phyloP scores from a whole-genome alignment of 2,113 vertebrate genomes.

The Tachysurus vachellii region DNA sequence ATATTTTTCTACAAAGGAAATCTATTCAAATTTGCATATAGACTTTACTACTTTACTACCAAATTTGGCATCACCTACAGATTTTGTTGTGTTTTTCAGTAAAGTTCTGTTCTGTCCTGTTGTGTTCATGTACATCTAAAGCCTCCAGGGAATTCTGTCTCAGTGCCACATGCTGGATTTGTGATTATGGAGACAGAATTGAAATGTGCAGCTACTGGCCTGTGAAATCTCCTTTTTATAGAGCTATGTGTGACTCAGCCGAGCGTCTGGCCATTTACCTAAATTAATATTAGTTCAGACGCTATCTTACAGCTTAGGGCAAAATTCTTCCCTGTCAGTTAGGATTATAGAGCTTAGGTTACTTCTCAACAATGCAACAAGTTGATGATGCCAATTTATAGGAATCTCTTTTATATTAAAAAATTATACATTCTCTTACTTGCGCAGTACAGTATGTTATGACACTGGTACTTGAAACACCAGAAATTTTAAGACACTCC shows the following conservation, averaged over 20 bases:
- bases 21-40: neutral
- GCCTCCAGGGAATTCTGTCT: slow-evolving; percentile 21
- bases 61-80: neutral
- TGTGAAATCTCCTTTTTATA: slow-evolving; percentile 42
- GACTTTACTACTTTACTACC: neutral
- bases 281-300: slow-evolving; percentile 19
- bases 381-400: neutral
- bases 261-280: slow-evolving; percentile 17
- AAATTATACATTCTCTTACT: neutral
- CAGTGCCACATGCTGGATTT: slow-evolving; percentile 22
- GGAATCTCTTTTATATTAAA: neutral
- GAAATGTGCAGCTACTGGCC: slow-evolving; percentile 4
- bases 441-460: neutral
- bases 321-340: slow-evolving; percentile 14
- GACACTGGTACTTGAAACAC: neutral
- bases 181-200: slow-evolving; percentile 18
- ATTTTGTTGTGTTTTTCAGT: neutral
- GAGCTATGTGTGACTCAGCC: slow-evolving; percentile 26
- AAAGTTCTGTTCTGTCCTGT: neutral
- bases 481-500: neutral
- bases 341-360: neutral
- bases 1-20: neutral
- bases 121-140: slow-evolving; percentile 3
- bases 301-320: slow-evolving; percentile 21
- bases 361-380: neutral